Base-by-base conservation (phyloP, 2,797 vertebrate genomes). In the Botia almorhae region DNA sequence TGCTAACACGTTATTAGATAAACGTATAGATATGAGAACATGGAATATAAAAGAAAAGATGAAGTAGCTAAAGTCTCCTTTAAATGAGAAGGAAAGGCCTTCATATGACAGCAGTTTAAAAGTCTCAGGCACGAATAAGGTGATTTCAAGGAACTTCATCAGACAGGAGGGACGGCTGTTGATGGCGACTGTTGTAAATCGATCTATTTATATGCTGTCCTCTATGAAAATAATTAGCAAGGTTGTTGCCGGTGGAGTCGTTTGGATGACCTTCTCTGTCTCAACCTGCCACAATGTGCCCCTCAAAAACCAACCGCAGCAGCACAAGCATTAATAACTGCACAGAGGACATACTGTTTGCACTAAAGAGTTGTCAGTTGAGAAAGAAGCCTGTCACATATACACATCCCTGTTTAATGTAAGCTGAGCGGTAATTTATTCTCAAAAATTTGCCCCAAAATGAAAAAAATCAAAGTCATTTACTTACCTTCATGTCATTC, bases 161-260 rank as follows among this genome's bases (percentile, higher is more conserved):
- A 89, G 83, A 81, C 76, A 17, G 19, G 48, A 80, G 61, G 81
- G 82, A 87, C 77, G 73, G 58, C 76, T 74, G 73, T 76, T 80
- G 61, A 74, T 21, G 51, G 51, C 4, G 51, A 53, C 61, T 70
- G 82, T 76, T 75, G 68, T 75, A 86, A 82, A 4, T 64, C 19
- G 0, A 74, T 82, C 82, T 85, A 80, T 90, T 89, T 86, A 87
- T 82, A 86, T 83, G 85, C 86, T 78, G 64, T 81, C 88, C 88
- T 85, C 88, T 86, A 91, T 87, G 87, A 91, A 60, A 58, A 90
- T 91, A 91, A 85, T 88, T 89, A 92, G 89, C 84, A 90, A 88
- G 53, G 2, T 2, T 55, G 69, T 69, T 87, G 82, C 87, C 78
- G 81, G 78, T 36, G 64, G 50, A 79, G 84, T 86, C 82, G 82